phyloP scores from a whole-genome alignment of 2,888 invertebrate species.

The Cheilosia pagana region DNA sequence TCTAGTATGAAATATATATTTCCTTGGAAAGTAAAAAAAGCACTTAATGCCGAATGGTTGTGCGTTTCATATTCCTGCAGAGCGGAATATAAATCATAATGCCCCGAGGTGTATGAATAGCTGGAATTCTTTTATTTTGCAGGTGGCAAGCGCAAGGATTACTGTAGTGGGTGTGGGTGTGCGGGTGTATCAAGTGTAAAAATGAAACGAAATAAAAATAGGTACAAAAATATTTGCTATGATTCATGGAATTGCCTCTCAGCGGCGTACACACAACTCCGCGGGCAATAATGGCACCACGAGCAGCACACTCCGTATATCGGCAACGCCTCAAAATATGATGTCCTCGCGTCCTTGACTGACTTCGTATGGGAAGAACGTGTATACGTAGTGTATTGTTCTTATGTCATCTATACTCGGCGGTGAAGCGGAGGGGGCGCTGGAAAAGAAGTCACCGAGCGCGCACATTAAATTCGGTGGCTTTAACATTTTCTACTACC shows the following conservation, averaged over 20 bases:
- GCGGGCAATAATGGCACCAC: constrained; percentile 10
- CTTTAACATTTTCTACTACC: constrained; percentile 32
- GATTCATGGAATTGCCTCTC: constrained; percentile 61
- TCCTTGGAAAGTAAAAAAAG: constrained; percentile 14
- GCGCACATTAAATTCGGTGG: constrained; percentile 43
- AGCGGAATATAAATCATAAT: constrained; percentile 58
- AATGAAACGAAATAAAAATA: constrained; percentile 24
- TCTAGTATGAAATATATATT: constrained; percentile 34
- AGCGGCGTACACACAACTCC: constrained; percentile 2
- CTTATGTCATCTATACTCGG: background rate
- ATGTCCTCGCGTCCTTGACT: constrained; percentile 12
- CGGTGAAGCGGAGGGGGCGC: too few species aligned
- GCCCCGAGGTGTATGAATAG: constrained; percentile 8
- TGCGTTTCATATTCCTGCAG: constrained; percentile 39
- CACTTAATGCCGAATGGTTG: constrained; percentile 55
- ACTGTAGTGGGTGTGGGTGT: background rate
- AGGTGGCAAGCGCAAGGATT: constrained; percentile 23
- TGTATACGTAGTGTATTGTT: constrained; percentile 15
- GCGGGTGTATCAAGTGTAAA: constrained; percentile 1
- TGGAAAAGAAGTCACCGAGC: background rate
- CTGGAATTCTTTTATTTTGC: constrained; percentile 23
- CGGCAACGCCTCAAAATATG: constrained; percentile 32
- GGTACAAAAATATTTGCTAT: constrained; percentile 16
- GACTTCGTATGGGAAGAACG: background rate
- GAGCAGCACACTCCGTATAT: background rate